Evolutionary conservation across 2,797 vertebrate genomes (phyloP), one percentile per base, ranked within the genome.

Genomic region (Diglossa cyanea): DNA sequence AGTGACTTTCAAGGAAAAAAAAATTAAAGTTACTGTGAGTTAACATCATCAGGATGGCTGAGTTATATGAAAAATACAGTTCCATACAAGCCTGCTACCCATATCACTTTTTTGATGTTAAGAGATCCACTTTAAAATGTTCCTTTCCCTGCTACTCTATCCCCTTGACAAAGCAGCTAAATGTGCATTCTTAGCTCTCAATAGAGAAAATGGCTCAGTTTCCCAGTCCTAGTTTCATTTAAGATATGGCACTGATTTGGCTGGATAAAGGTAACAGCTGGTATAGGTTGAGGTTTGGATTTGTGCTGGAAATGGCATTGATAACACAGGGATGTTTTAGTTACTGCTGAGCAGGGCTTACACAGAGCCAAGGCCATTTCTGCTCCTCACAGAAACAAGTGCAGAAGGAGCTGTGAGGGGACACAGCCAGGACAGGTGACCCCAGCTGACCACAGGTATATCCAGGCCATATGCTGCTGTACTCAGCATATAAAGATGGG

Each of bases 141-240:
- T 91, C 4, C 17, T 73, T 47, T 17, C 8, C 26, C 33, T 82
- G 21, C 44, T 72, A 13, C 7, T 44, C 26, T 63, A 14, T 11
- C 3, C 17, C 11, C 39, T 54, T 39, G 16, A 28, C 50, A 89
- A 55, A 75, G 31, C 35, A 88, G 17, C 9, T 25, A 50, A n/a
- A 62, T 14, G 10, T 23, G 40, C 10, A 28, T 48, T 80, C 16
- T 23, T 63, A 12, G 10, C 19, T 57, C 58, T 37, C 45, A 57
- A 0, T 0, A 45, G n/a, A 72, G 24, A 30, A 73, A 61, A 51
- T 17, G 8, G 6, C 15, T 62, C 42, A 4, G 11, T 25, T 70
- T 35, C 24, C 24, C 50, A 40, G 23, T 54, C 11, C 28, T 11
- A 13, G 19, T 24, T 77, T 58, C 10, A 70, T 33, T 54, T 53